Evolutionary conservation across 1,140 invertebrate genomes (phyloP).

Genomic region (Drosophila simulans): DNA sequence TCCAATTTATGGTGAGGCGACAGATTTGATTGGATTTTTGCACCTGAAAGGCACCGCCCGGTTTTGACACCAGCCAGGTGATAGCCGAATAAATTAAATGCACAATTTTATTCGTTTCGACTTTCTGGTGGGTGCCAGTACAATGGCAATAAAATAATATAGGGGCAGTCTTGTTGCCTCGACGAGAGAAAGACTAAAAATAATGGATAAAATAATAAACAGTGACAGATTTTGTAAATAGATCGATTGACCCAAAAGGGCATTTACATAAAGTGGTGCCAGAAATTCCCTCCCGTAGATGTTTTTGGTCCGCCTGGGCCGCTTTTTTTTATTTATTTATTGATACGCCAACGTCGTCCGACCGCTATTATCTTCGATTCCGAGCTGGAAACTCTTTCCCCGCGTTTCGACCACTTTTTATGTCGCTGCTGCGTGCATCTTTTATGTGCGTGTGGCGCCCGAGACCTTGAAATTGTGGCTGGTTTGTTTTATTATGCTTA

Average conservation of each 20-base stretch:
- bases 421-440: conserved; percentile 74
- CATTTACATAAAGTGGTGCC: conserved; percentile 66
- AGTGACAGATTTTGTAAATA: conserved; percentile 60
- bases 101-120: conserved; percentile 27
- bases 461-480: conserved; percentile 81
- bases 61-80: conserved; percentile 17
- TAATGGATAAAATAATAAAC: conserved; percentile 35
- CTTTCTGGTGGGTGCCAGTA: conserved; percentile 10
- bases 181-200: conserved; percentile 7
- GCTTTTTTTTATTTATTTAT: conserved; percentile 73
- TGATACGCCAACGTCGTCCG: conserved; percentile 64
- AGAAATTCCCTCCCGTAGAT: conserved; percentile 35
- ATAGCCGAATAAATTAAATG: conserved; percentile 45
- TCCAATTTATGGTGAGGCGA: conserved; percentile 68
- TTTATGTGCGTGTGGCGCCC: conserved; percentile 78
- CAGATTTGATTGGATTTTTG: conserved; percentile 46
- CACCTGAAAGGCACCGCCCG: conserved; percentile 55
- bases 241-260: conserved; percentile 61
- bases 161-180: conserved; percentile 4
- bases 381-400: conserved; percentile 28
- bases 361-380: conserved; percentile 58
- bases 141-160: conserved; percentile 46
- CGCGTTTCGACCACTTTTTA: conserved; percentile 46
- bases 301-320: conserved; percentile 11
- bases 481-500: conserved; percentile 81